Conservation (phyloP, 2,797 vertebrate genomes). For the Gila robusta region DNA sequence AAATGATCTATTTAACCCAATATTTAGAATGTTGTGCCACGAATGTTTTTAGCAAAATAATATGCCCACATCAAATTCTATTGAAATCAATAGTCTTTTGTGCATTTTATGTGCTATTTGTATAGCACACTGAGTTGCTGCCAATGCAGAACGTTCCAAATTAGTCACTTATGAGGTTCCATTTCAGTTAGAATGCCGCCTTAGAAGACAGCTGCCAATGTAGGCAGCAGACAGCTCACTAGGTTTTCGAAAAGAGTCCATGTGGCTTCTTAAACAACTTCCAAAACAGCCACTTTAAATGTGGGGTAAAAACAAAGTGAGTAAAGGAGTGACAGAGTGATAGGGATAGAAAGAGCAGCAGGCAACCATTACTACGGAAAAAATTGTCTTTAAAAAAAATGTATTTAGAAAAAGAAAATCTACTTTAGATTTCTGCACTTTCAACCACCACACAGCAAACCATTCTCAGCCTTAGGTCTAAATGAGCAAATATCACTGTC, state of each 20-base stretch:
- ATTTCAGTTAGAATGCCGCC: background rate
- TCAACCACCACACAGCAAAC: background rate
- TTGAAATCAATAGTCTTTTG: background rate
- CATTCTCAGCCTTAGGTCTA: background rate
- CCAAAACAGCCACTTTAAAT: background rate
- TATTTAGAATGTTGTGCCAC: background rate
- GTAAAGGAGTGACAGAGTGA: slow-evolving; percentile 27
- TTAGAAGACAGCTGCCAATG: background rate
- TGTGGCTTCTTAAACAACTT: slow-evolving; percentile 12
- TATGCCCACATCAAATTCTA: background rate
- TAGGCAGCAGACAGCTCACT: background rate
- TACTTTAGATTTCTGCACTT: background rate
- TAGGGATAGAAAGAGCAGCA: slow-evolving; percentile 2
- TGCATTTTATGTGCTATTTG: too few species aligned
- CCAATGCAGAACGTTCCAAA: background rate
- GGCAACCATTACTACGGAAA: slow-evolving; percentile 20
- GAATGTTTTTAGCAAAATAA: background rate
- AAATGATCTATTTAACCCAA: background rate
- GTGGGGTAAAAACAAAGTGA: background rate
- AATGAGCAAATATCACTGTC: background rate
- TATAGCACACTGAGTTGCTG: background rate
- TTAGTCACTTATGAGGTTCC: background rate
- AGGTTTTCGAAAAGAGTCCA: background rate
- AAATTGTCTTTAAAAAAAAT: background rate
- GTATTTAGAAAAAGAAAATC: too few species aligned